Conservation (phyloP, 2,113 vertebrate species). For the Stigmatopora nigra region DNA sequence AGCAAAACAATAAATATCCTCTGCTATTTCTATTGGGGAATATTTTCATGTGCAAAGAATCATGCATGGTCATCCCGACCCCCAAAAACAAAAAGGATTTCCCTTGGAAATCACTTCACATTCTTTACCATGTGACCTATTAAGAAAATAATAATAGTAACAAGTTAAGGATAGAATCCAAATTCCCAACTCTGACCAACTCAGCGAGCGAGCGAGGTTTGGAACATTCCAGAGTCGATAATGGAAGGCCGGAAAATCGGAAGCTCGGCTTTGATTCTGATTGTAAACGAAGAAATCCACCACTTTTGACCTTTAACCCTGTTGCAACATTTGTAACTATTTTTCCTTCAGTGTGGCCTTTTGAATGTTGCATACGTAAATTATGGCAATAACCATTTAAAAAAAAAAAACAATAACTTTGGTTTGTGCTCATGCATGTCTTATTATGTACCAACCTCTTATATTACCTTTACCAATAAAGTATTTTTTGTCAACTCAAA, state of each 20-base stretch:
- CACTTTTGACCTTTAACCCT: too few relatives aligned
- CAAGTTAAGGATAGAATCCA: slow-evolving; percentile 61
- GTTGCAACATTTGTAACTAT: background rate
- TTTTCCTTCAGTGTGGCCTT: background rate
- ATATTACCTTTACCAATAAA: background rate
- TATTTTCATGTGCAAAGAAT: slow-evolving; percentile 66
- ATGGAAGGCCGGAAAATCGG: slow-evolving; percentile 32
- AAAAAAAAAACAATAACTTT: background rate
- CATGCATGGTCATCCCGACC: slow-evolving; percentile 55
- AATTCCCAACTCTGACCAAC: slow-evolving; percentile 37
- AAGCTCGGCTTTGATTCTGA: background rate
- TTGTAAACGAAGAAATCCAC: too few relatives aligned
- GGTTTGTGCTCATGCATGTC: background rate
- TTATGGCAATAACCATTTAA: background rate
- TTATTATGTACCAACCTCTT: background rate
- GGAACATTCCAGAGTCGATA: slow-evolving; percentile 54
- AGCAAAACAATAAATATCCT: slow-evolving; percentile 63
- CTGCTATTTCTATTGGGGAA: slow-evolving; percentile 44
- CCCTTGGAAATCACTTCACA: slow-evolving; percentile 58
- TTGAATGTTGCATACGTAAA: background rate
- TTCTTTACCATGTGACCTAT: slow-evolving; percentile 48
- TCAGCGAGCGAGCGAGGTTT: slow-evolving; percentile 20
- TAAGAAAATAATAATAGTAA: background rate
- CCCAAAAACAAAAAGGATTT: slow-evolving; percentile 40
- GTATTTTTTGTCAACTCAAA: background rate